Conservation (phyloP, 2,797 vertebrate genomes). For the Falco cherrug region DNA sequence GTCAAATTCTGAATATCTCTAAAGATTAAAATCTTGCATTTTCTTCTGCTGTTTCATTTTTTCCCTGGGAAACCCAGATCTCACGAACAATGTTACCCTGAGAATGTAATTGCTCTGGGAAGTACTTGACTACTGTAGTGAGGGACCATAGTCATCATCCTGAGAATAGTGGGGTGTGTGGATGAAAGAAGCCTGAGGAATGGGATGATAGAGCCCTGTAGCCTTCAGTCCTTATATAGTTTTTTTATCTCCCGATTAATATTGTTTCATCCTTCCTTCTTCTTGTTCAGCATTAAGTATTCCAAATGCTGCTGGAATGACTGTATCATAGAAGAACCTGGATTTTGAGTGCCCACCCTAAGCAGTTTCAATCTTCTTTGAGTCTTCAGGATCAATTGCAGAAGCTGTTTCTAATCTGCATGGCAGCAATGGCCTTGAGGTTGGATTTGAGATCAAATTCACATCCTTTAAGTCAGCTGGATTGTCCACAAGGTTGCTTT, state of each 20-base stretch:
- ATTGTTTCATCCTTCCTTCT: not conserved
- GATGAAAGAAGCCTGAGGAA: not conserved
- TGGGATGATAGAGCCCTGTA: not conserved
- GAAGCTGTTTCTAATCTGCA: not conserved
- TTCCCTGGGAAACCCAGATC: not conserved
- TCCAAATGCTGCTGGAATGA: not conserved
- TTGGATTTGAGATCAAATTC: not conserved
- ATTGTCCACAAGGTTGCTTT: not conserved
- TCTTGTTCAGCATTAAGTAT: not conserved
- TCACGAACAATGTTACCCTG: not conserved
- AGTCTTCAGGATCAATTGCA: not conserved
- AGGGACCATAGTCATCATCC: not conserved
- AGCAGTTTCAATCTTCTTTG: not conserved
- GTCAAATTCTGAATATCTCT: not conserved
- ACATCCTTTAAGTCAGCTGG: fast-evolving
- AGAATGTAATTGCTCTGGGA: not conserved
- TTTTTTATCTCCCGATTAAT: not conserved
- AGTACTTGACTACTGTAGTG: not conserved
- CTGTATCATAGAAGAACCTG: not conserved
- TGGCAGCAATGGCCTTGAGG: not conserved
- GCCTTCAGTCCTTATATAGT: not conserved
- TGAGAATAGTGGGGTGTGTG: not conserved
- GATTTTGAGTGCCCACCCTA: not conserved
- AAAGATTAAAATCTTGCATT: not conserved
- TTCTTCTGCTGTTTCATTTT: not conserved